Percentiles rank a stretch among this genome's conserved stretches.
Conservation (phyloP, 2,888 invertebrate species). For the Caenorhabditis japonica region DNA sequence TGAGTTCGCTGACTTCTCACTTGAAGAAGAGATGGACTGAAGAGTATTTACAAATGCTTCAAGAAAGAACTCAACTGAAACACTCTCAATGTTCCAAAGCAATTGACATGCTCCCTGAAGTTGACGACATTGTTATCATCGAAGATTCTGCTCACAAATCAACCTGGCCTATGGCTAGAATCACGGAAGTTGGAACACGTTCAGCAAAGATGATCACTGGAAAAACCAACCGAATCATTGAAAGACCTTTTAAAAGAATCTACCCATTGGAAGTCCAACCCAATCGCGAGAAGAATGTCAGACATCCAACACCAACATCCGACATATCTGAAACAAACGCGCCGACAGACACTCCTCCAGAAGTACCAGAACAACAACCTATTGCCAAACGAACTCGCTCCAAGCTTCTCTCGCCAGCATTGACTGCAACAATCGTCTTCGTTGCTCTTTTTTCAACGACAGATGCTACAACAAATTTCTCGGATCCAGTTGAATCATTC, state of each 20-base stretch:
- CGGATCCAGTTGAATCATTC: too few relatives aligned
- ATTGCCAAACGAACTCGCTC: too few relatives aligned
- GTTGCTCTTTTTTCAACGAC: too few relatives aligned
- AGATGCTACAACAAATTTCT: too few relatives aligned
- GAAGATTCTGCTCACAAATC: not conserved
- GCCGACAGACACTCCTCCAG: too few relatives aligned
- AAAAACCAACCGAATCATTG: not conserved
- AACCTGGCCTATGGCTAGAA: conserved; percentile 1
- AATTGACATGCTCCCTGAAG: not conserved
- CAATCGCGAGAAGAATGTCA: not conserved
- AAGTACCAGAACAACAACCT: too few relatives aligned
- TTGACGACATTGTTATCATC: not conserved
- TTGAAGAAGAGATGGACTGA: conserved; percentile 1
- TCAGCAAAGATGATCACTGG: not conserved
- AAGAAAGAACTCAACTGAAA: not conserved
- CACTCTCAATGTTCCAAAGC: not conserved
- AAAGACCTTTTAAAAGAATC: not conserved
- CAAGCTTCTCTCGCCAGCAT: too few relatives aligned
- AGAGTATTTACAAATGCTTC: conserved; percentile 19
- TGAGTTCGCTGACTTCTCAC: not conserved
- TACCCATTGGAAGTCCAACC: conserved; percentile 2
- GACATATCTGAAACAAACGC: too few relatives aligned
- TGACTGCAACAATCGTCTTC: too few relatives aligned
- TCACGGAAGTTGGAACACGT: not conserved
- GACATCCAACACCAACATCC: too few relatives aligned